Conservation (phyloP, 2,113 vertebrate genomes). For the Catagonus wagneri region DNA sequence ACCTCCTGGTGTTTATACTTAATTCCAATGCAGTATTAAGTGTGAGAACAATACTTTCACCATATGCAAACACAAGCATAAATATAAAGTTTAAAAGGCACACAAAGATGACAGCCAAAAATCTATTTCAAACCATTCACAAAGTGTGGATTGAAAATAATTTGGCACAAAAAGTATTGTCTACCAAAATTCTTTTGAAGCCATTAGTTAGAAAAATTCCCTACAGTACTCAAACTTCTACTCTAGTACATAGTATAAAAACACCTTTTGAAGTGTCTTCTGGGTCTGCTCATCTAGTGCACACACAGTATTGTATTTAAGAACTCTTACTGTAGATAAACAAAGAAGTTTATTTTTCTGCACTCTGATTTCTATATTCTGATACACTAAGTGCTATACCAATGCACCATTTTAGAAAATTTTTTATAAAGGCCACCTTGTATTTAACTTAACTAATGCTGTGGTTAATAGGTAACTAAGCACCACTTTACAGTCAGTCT, state of each 20-base stretch:
- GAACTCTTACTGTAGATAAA: neutral
- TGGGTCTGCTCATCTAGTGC: neutral
- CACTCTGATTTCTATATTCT: neutral
- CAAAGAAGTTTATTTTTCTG: neutral
- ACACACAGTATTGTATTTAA: neutral
- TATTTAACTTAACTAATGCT: neutral
- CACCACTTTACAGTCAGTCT: neutral
- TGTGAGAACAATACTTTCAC: neutral
- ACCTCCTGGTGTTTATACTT: neutral
- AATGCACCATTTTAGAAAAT: neutral
- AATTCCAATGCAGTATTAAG: neutral
- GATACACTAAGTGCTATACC: neutral
- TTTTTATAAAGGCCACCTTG: neutral
- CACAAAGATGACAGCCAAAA: neutral
- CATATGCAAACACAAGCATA: neutral
- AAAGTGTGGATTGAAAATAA: neutral
- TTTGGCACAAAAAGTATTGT: neutral
- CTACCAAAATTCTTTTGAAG: neutral
- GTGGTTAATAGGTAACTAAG: neutral
- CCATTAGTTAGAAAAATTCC: neutral
- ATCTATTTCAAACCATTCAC: neutral
- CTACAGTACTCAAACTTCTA: neutral
- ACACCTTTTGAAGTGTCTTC: neutral
- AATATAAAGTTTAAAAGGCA: neutral
- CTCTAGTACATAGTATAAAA: neutral